Conservation (phyloP, 2,888 invertebrate genomes). For the Ochropleura leucogaster region DNA sequence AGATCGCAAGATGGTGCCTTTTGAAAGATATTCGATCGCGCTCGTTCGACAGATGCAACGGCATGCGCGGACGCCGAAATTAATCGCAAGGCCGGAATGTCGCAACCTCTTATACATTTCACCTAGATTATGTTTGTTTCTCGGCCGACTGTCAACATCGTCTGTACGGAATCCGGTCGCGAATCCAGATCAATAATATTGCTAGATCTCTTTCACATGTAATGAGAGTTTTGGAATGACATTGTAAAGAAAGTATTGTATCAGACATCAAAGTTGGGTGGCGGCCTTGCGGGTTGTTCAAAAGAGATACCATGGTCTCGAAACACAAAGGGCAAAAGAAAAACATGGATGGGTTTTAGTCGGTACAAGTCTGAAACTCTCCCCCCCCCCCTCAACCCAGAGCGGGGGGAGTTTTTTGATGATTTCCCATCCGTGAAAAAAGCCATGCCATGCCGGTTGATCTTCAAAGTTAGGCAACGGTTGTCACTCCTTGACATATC, state of each 20-base stretch:
- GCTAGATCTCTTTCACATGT: conserved; percentile 2
- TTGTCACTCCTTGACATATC: background rate
- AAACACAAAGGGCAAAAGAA: no score
- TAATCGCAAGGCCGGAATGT: conserved; percentile 70
- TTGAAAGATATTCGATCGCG: conserved; percentile 30
- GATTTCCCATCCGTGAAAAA: no score
- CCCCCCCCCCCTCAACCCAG: no score
- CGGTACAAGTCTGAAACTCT: no score
- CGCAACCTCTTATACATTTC: conserved; percentile 66
- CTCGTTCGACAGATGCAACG: conserved; percentile 50
- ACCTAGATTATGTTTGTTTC: conserved; percentile 62
- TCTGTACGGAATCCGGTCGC: conserved; percentile 59
- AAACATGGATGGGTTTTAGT: no score
- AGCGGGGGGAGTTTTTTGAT: no score
- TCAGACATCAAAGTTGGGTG: background rate
- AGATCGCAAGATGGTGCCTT: background rate
- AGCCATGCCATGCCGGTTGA: background rate
- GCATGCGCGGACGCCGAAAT: conserved; percentile 65
- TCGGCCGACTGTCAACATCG: conserved; percentile 53
- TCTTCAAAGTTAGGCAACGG: background rate
- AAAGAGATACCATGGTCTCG: no score
- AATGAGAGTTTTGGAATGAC: background rate
- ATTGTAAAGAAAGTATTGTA: background rate
- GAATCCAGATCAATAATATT: conserved; percentile 36
- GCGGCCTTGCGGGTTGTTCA: no score